Percentiles rank a stretch among this genome's conserved stretches.
Evolutionary conservation across 2,113 vertebrate genomes (phyloP).

Genomic region (Mustelus asterias): DNA sequence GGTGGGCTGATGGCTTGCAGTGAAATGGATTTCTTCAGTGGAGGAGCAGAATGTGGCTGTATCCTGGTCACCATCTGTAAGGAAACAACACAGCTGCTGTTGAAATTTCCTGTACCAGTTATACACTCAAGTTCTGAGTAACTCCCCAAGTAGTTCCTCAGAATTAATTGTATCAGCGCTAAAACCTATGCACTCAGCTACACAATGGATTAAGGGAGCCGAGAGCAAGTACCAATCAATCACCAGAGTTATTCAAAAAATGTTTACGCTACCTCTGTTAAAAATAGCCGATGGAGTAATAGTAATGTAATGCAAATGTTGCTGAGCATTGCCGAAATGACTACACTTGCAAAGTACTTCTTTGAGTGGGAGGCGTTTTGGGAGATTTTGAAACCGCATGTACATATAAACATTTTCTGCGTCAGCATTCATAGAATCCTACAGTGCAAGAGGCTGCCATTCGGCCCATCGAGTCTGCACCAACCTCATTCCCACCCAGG

Average conservation of each 20-base stretch:
- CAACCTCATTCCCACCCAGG: too few species aligned
- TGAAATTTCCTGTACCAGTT: not conserved
- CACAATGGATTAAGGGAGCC: not conserved
- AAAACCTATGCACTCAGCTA: not conserved
- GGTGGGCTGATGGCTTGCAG: conserved; percentile 82
- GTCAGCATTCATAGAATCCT: too few species aligned
- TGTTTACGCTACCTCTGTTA: not conserved
- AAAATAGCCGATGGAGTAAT: not conserved
- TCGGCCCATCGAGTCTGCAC: too few species aligned
- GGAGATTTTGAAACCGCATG: not conserved
- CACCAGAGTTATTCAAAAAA: not conserved
- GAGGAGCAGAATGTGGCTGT: conserved; percentile 69
- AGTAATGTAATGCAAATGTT: not conserved
- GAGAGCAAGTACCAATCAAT: not conserved
- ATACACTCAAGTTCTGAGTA: not conserved
- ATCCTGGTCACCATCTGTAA: conserved; percentile 40
- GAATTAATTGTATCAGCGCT: not conserved
- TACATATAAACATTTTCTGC: not conserved
- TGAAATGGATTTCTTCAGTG: conserved; percentile 86
- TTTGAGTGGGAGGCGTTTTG: not conserved
- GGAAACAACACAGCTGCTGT: not conserved
- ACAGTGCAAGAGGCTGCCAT: too few species aligned
- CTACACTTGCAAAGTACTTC: not conserved
- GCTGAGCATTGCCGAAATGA: not conserved
- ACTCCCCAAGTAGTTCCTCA: not conserved